These are phyloP conservation scores for Idaea straminata DNA, from an alignment of 2,888 invertebrate species.

Conservation along the genomic window DNA sequence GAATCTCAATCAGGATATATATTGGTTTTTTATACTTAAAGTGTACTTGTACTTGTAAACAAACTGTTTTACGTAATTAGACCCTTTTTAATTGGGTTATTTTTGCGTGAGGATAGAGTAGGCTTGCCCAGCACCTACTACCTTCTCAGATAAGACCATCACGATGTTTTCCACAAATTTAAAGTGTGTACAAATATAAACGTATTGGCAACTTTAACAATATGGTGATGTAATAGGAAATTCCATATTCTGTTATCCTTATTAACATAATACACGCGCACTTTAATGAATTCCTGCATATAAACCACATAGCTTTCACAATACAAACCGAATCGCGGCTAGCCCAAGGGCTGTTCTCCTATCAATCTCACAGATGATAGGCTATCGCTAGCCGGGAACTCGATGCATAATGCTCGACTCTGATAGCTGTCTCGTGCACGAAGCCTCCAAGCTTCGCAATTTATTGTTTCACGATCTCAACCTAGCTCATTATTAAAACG, in stretches of 20 bases:
- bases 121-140: no score
- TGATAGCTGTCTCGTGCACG: conserved; percentile 79
- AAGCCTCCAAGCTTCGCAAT: conserved; percentile 80
- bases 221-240: conserved; percentile 13
- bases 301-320: conserved; percentile 53
- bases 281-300: conserved; percentile 61
- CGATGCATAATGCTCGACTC: conserved; percentile 76
- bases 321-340: conserved; percentile 58
- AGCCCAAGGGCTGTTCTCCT: conserved; percentile 75
- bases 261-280: conserved; percentile 36
- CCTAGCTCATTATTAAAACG: conserved; percentile 79
- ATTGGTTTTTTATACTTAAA: neutral
- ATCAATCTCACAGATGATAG: conserved; percentile 79
- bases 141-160: no score
- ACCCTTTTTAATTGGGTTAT: no score
- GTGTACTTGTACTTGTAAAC: no score
- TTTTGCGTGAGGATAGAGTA: no score
- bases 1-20: conserved; percentile 8
- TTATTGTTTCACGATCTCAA: conserved; percentile 80
- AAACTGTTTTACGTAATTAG: no score
- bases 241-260: conserved; percentile 2
- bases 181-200: no score
- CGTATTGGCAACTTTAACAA: conserved; percentile 14
- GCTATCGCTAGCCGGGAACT: conserved; percentile 64
- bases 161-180: no score